Conservation (phyloP, 2,113 vertebrate species). For the Phodopus roborovskii region DNA sequence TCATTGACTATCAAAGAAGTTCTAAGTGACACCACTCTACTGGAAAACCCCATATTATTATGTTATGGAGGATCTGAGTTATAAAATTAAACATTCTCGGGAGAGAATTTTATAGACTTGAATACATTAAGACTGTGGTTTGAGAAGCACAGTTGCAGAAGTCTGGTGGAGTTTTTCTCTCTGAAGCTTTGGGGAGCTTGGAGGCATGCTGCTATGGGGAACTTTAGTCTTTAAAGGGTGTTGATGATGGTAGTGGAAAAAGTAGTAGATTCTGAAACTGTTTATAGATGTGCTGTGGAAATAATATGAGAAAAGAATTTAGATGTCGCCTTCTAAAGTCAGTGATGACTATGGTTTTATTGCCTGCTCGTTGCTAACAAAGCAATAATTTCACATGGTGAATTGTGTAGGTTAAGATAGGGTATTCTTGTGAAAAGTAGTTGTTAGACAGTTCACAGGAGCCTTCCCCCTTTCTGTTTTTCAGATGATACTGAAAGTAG, state of each 20-base stretch:
- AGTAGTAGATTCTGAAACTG: background rate
- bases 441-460: background rate
- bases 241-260: background rate
- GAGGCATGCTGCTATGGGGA: background rate
- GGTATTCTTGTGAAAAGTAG: background rate
- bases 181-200: background rate
- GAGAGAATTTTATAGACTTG: conserved; percentile 7
- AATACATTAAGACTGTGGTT: conserved; percentile 4
- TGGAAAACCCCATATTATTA: conserved; percentile 41
- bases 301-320: conserved; percentile 12
- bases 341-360: background rate
- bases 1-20: background rate
- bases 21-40: background rate
- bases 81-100: background rate
- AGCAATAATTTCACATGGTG: background rate
- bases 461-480: background rate
- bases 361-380: background rate
- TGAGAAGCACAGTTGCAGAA: conserved; percentile 10
- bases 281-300: conserved; percentile 16
- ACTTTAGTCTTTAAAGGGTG: conserved; percentile 29
- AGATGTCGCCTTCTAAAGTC: conserved; percentile 33
- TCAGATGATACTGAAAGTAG: background rate
- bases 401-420: conserved; percentile 37
- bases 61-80: conserved; percentile 33
- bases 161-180: conserved; percentile 8